Conservation (phyloP, 2,113 vertebrate species). For the Plotosus lineatus region DNA sequence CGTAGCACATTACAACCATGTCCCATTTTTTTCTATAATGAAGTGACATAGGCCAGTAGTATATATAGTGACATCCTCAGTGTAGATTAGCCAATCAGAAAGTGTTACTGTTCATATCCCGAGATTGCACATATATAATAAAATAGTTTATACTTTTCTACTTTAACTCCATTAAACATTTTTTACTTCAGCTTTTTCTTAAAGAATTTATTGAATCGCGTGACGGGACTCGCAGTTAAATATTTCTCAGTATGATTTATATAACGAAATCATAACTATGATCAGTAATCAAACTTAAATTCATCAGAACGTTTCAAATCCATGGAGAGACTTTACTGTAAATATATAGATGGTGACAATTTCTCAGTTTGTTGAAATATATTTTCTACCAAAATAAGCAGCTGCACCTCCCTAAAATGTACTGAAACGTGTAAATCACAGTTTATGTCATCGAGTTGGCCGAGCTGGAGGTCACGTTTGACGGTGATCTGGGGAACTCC, state of each 20-base stretch:
- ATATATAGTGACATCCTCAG: no score
- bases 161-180: neutral
- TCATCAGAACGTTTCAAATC: neutral
- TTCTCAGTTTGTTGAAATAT: conserved; percentile 5
- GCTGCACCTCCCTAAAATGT: conserved; percentile 2
- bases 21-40: no score
- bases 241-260: neutral
- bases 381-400: conserved; percentile 25
- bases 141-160: neutral
- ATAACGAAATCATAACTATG: neutral
- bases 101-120: no score
- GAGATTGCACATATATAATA: no score
- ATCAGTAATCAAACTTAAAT: neutral
- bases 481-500: conserved; percentile 39
- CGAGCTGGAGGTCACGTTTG: conserved; percentile 23
- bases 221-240: neutral
- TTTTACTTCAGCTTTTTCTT: neutral
- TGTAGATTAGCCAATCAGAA: no score
- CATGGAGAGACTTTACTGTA: neutral
- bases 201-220: neutral
- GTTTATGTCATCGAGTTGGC: conserved; percentile 23
- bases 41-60: no score
- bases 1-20: no score
- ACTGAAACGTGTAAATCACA: conserved; percentile 1
- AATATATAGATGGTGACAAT: neutral